Evolutionary conservation across 92 coral and sea anemone species (phyloP).

Genomic region (Palythoa caribaeorum): DNA sequence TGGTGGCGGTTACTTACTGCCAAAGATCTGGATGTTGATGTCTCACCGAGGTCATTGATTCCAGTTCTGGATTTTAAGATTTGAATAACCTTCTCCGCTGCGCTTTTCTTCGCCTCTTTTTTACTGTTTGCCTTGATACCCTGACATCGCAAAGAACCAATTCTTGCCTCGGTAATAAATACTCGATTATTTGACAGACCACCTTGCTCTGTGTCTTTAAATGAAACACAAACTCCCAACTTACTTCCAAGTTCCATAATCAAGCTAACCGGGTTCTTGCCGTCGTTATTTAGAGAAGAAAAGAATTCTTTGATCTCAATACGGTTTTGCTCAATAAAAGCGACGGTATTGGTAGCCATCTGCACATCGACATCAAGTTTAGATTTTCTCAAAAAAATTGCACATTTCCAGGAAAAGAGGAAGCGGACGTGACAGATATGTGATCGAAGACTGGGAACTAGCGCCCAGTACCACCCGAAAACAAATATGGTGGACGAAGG

Average conservation of each 20-base stretch:
- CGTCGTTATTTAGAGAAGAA: conserved; percentile 37
- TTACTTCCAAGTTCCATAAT: conserved; percentile 64
- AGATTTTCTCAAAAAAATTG: too few relatives aligned
- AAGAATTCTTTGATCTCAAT: conserved; percentile 40
- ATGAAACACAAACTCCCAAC: conserved; percentile 27
- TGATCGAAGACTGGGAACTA: conserved; percentile 17
- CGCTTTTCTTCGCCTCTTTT: conserved; percentile 71
- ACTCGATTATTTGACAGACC: conserved; percentile 41
- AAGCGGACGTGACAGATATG: neutral
- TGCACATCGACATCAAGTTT: too few relatives aligned
- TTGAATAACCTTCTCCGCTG: conserved; percentile 65
- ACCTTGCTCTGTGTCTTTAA: neutral
- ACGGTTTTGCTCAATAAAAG: conserved; percentile 22
- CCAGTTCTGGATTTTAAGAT: conserved; percentile 1
- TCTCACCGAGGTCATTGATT: neutral
- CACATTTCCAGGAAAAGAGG: neutral
- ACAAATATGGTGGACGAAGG: conserved; percentile 43
- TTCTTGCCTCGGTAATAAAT: conserved; percentile 59
- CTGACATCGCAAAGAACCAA: conserved; percentile 53
- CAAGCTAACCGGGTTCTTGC: conserved; percentile 63
- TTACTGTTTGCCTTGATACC: conserved; percentile 61
- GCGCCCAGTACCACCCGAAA: neutral
- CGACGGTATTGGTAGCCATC: conserved; percentile 16
- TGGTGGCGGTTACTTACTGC: neutral
- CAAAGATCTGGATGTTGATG: neutral